These are phyloP conservation scores for Vidua chalybeata DNA, from an alignment of 2,113 vertebrate genomes.

Conservation along the genomic window DNA sequence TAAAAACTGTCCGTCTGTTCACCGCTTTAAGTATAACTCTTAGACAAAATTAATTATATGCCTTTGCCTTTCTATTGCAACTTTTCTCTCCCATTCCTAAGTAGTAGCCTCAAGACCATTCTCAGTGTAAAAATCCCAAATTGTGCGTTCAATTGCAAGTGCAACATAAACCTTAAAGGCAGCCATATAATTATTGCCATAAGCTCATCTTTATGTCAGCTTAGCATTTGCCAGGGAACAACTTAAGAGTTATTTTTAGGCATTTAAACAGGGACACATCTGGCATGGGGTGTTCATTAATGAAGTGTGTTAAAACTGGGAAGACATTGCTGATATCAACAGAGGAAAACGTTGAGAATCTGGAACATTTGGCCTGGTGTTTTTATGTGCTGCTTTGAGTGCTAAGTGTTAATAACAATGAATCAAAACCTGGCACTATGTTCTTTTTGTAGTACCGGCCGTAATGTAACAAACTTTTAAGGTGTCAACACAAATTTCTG, in stretches of 20 bases:
- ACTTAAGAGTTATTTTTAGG: constrained; percentile 62
- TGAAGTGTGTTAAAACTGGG: constrained; percentile 57
- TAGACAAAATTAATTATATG: constrained; percentile 35
- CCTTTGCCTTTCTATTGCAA: not conserved
- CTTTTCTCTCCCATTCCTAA: not conserved
- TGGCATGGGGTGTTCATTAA: constrained; percentile 54
- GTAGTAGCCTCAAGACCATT: constrained; percentile 1
- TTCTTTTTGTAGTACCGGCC: not conserved
- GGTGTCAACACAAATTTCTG: not conserved
- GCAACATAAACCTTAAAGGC: constrained; percentile 56
- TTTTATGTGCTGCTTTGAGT: constrained; percentile 1
- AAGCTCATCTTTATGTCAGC: constrained; percentile 54
- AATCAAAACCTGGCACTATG: constrained; percentile 3
- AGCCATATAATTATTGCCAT: constrained; percentile 52
- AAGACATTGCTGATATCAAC: constrained; percentile 27
- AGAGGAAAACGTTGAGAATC: not conserved
- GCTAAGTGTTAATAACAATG: constrained; percentile 13
- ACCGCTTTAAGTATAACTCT: constrained; percentile 18
- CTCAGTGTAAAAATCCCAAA: not conserved
- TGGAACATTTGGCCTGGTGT: constrained; percentile 21
- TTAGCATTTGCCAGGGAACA: constrained; percentile 47
- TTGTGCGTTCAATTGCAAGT: not conserved
- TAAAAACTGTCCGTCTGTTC: constrained; percentile 23
- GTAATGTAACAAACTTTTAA: not conserved
- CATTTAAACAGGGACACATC: constrained; percentile 56